Base-by-base conservation (phyloP, 2,888 invertebrate species). In the Mylabris sibirica region DNA sequence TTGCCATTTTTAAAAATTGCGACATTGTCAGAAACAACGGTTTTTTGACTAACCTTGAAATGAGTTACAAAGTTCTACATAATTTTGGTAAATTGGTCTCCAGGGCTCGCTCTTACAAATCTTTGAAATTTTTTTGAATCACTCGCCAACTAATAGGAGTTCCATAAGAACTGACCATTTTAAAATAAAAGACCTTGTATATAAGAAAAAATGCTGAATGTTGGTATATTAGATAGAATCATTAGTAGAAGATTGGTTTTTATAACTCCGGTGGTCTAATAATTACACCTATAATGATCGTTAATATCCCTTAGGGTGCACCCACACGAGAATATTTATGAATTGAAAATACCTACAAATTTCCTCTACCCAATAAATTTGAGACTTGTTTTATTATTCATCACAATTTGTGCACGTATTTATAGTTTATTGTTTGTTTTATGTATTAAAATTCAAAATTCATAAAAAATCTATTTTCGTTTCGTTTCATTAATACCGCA, bases 211-310 rank as follows among this genome's bases (percentile, higher is more conserved):
- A n/a, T 17, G 44, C n/a, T 17, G 17, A 3, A 17, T 44, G 44
- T 44, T 44, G 44, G 30, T 4, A 30, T 11, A 44, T 44, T 44
- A 44, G 44, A n/a, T 44, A 44, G 44, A 44, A 44, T n/a, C 44
- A 44, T 44, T 44, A 44, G 17, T n/a, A 44, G n/a, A n/a, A 30
- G 44, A 44, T 44, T 6, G 44, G 11, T 44, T 44, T 44, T 44
- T 44, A 44, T 44, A 44, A 44, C 44, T 44, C 17, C n/a, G 44
- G 44, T 44, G 44, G 44, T 44, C 44, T 44, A 17, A 44, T 44
- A 44, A 17, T 17, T 17, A 11, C 12, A 5, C 6, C 12, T 17
- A 44, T 44, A 44, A 44, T 44, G 12, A 17, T 14, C 14, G 14
- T 35, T 6, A 2, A 6, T 12, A 12, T 3, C 14, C 41, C 41